These are phyloP conservation scores for Tauraco hartlaubi DNA, from an alignment of 2,797 vertebrate species.

Conservation along the genomic window DNA sequence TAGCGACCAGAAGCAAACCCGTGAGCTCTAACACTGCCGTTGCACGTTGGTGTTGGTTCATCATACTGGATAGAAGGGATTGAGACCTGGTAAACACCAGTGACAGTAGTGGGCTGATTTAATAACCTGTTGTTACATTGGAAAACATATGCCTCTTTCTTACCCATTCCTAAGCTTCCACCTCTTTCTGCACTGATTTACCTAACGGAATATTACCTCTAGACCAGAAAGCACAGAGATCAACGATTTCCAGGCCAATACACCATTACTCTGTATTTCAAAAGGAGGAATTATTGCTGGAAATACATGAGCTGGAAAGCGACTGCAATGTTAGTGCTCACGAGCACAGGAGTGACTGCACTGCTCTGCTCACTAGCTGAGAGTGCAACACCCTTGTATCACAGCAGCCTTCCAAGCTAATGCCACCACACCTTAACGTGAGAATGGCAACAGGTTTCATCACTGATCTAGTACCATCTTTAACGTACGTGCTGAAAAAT, in stretches of 20 bases:
- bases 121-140: background rate
- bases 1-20: background rate
- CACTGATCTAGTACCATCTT: background rate
- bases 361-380: background rate
- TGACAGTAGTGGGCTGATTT: background rate
- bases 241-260: background rate
- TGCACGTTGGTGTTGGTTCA: background rate
- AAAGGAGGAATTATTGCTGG: background rate
- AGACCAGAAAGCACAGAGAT: background rate
- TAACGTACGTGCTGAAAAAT: background rate
- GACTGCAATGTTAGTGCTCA: background rate
- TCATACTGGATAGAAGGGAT: background rate
- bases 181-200: background rate
- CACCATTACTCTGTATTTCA: background rate
- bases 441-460: background rate
- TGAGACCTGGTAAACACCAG: background rate
- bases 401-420: background rate
- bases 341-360: fast-evolving
- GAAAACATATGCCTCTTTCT: background rate
- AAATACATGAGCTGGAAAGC: background rate
- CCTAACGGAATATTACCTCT: background rate
- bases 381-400: background rate
- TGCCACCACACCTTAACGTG: background rate
- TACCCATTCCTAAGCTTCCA: background rate
- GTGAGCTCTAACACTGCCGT: background rate